Evolutionary conservation across 2,797 vertebrate species (phyloP).

Genomic region (Pitangus sulphuratus): DNA sequence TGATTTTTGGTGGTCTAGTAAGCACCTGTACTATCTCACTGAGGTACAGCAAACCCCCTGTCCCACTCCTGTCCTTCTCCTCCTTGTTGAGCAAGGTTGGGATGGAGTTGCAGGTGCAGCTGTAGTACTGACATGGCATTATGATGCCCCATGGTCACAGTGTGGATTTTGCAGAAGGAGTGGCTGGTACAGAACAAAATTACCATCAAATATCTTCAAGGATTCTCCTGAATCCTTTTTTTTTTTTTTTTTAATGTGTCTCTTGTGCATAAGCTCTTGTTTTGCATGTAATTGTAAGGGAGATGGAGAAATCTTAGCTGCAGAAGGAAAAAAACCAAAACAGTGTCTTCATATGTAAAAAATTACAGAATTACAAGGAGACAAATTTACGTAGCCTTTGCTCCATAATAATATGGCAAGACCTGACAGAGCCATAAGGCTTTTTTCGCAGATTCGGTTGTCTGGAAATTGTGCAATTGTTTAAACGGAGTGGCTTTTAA

Average conservation of each 20-base stretch:
- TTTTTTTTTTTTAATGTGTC: background rate
- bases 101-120: background rate
- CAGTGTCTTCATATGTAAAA: constrained; percentile 55
- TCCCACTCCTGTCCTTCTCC: background rate
- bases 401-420: constrained; percentile 69
- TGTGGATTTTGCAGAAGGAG: background rate
- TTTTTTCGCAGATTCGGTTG: constrained; percentile 66
- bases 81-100: background rate
- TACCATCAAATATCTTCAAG: background rate
- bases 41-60: background rate
- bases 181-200: background rate
- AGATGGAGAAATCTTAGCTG: constrained; percentile 20
- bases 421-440: constrained; percentile 70
- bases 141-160: background rate
- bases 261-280: background rate
- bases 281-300: constrained; percentile 20
- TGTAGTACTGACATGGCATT: accelerated
- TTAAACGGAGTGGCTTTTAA: constrained; percentile 48
- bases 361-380: constrained; percentile 57
- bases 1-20: background rate
- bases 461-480: constrained; percentile 60
- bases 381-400: constrained; percentile 70
- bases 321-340: background rate
- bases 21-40: no score
- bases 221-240: constrained; percentile 10